Conservation (phyloP, 2,888 invertebrate genomes). For the Ceratothoa steindachneri region DNA sequence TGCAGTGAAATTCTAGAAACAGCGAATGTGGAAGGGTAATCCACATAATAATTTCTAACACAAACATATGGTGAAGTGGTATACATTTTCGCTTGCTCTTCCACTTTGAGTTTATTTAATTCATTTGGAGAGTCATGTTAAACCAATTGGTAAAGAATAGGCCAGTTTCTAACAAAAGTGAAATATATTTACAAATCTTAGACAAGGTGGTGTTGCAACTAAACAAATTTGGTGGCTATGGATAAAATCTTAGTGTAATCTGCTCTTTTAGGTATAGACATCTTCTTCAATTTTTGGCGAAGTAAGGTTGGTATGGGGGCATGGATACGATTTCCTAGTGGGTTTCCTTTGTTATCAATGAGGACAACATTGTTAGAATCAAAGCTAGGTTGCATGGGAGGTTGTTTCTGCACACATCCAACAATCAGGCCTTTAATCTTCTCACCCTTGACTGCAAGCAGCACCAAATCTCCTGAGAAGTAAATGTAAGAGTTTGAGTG, state of each 20-base stretch:
- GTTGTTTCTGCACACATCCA: constrained; percentile 69
- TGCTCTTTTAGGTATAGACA: constrained; percentile 73
- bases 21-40: too few species aligned
- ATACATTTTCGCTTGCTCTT: too few species aligned
- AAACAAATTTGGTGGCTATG: constrained; percentile 83
- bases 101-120: too few species aligned
- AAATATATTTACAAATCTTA: too few species aligned
- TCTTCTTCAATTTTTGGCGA: constrained; percentile 75
- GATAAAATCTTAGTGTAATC: constrained; percentile 89
- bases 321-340: constrained; percentile 89
- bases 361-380: constrained; percentile 94
- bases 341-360: constrained; percentile 87
- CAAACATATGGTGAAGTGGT: too few species aligned
- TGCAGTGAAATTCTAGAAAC: too few species aligned
- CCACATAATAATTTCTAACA: too few species aligned
- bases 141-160: too few species aligned
- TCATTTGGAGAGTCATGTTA: too few species aligned
- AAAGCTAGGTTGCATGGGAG: constrained; percentile 76
- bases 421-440: constrained; percentile 90
- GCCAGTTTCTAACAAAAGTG: too few species aligned
- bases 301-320: constrained; percentile 90
- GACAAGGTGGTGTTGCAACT: too few species aligned
- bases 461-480: constrained; percentile 72
- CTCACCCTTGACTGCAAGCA: constrained; percentile 90
- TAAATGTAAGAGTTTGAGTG: constrained; percentile 48